phyloP scores from a whole-genome alignment of 2,888 invertebrate species.

The Melangyna quadrimaculata region DNA sequence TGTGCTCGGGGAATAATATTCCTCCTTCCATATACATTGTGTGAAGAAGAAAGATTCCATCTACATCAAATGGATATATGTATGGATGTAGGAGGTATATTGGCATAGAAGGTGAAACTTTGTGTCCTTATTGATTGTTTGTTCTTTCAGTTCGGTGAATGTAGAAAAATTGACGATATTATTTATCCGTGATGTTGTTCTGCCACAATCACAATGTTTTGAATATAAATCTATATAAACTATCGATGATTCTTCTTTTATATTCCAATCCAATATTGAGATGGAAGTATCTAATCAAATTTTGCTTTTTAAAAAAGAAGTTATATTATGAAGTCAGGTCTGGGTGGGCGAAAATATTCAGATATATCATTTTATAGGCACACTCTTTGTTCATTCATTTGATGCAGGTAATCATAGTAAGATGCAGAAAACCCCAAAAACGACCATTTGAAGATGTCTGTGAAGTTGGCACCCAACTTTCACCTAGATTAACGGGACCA shows the following conservation, averaged over 20 bases:
- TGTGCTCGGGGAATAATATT: constrained; percentile 18
- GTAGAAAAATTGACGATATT: not conserved
- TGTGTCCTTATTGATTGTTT: constrained; percentile 42
- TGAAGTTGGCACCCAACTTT: too few relatives aligned
- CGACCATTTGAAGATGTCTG: too few relatives aligned
- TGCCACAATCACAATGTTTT: constrained; percentile 28
- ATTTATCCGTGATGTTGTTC: constrained; percentile 21
- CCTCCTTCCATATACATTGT: not conserved
- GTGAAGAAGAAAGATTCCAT: constrained; percentile 4
- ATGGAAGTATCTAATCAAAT: not conserved
- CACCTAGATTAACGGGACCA: too few relatives aligned
- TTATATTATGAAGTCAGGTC: too few relatives aligned
- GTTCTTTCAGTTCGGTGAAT: not conserved
- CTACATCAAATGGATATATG: not conserved
- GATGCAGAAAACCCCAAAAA: too few relatives aligned
- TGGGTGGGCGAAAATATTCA: too few relatives aligned
- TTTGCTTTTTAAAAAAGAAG: not conserved
- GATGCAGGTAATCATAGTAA: too few relatives aligned
- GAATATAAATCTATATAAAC: constrained; percentile 46
- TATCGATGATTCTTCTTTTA: constrained; percentile 34
- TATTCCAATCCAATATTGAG: not conserved
- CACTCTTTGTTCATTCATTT: too few relatives aligned
- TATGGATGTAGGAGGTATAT: not conserved
- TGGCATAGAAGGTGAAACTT: constrained; percentile 32
- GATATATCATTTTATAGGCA: too few relatives aligned